Base-by-base conservation (phyloP, 2,888 invertebrate genomes). In the Netelia fuscicornis region DNA sequence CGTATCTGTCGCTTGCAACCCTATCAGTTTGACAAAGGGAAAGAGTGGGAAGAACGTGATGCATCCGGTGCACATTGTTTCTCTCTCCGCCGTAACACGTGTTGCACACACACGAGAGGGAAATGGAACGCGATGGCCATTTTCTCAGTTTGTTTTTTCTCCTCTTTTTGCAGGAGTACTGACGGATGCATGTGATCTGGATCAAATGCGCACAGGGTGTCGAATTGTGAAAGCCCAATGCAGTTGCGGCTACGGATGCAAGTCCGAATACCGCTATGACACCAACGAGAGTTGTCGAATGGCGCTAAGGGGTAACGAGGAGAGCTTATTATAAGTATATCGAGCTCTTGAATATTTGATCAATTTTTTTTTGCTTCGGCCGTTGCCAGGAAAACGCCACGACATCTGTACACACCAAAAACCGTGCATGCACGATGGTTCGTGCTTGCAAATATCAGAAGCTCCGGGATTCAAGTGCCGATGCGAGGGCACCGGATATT, bases 401-500 rank as follows among this genome's bases (percentile, higher is more conserved):
- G 96, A 97, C 91, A 95, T 96, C 17, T 97, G 97, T 92, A 95
- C 94, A 83, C 94, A 95, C 48, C 83, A 89, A 17, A 94, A 94
- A 88, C 97, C 97, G 0, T 97, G 97, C 90, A 88, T 95, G 84
- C 95, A 96, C 84, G 96, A 96, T 5, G 95, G 95, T 11, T 95
- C 95, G 17, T 97, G 97, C 92, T 95, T 95, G 65, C 97, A 97
- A 93, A 96, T 96, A 13, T 94, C 95, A 0, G 95, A 95, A 86
- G 95, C 95, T 2, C 96, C 96, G 0, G 96, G 96, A 10, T 97
- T 94, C 92, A 95, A 95, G 89, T 97, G 97, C 91, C 94, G 96
- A 88, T 97, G 97, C 90, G 96, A 96, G 89, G 96, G 96, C 76
- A 96, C 97, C n/a, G 97, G 97, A 65, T 97, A 94, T 92, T 96